Base-by-base conservation (phyloP, 1,140 invertebrate species). In the Caenorhabditis remanei region DNA sequence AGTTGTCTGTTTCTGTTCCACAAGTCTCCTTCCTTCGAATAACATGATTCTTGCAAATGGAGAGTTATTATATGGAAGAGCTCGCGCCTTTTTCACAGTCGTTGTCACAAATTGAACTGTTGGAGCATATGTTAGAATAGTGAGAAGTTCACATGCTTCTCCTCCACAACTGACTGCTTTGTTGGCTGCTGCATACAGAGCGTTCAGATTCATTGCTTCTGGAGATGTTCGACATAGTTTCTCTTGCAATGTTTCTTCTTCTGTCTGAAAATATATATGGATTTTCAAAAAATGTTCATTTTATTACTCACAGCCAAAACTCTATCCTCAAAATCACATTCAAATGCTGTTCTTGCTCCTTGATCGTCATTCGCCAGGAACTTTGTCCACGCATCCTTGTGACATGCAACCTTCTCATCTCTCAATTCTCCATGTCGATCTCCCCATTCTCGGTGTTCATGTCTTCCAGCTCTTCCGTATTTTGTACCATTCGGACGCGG, bases 381-480 rank as follows among this genome's bases (percentile, higher is more conserved):
- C 79, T 84, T 87, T 46, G 88, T 91, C 90, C 91, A 92, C 13
- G 85, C 83, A 55, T 92, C 91, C 61, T 92, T 92, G 58, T 92
- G 91, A 4, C 91, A 90, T 32, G 93, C 89, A 67, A 90, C 91
- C 86, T 92, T 92, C 87, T 92, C 91, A 24, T 85, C 87, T 53
- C 87, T 83, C 21, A 92, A 83, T 85, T 92, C 91, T 53, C 91
- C 90, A 61, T 92, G 90, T 75, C 88, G 75, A 65, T 92, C 91
- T 40, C 91, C 91, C 91, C 91, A 92, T 83, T 89, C 89, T 65
- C 92, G 85, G 63, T 90, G 90, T 82, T 92, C 89, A 53, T 91
- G 85, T 89, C 91, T 91, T 75, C 90, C 89, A n/a, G 91, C 90
- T 79, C 90, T 71, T 65, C 91, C 92, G 55, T 92, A 89, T 83